phyloP scores from a whole-genome alignment of 1,140 invertebrate genomes.

The Nomia melanderi region DNA sequence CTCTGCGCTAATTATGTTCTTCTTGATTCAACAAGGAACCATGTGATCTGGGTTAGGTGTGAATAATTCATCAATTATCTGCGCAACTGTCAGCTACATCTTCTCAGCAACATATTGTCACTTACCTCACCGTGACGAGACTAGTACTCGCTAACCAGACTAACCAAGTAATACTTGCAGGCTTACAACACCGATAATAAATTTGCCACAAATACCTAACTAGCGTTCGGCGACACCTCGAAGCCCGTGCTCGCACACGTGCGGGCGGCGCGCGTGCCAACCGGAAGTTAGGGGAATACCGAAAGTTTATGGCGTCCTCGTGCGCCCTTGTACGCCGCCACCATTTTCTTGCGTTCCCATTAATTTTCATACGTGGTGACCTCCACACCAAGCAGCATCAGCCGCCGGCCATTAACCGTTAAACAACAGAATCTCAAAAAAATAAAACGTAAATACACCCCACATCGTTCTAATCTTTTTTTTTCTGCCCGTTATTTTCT shows the following conservation, averaged over 20 bases:
- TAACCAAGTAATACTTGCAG: slow-evolving; percentile 1
- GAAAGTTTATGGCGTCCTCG: slow-evolving; percentile 25
- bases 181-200: neutral
- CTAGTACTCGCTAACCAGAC: neutral
- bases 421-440: too few species aligned
- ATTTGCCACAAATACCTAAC: slow-evolving; percentile 25
- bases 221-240: slow-evolving; percentile 20
- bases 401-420: neutral
- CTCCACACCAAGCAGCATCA: neutral
- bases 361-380: slow-evolving; percentile 29
- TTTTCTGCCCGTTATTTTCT: too few species aligned
- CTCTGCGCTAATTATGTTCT: too few species aligned
- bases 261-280: neutral
- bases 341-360: neutral
- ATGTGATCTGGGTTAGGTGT: too few species aligned
- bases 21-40: too few species aligned
- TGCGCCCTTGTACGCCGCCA: neutral
- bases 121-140: too few species aligned
- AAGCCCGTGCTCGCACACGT: slow-evolving; percentile 27
- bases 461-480: too few species aligned
- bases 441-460: too few species aligned
- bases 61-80: neutral
- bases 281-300: slow-evolving; percentile 22
- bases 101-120: too few species aligned
- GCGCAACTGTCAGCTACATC: too few species aligned